Base-by-base conservation (phyloP, 2,888 invertebrate genomes). In the Euproctis similis region DNA sequence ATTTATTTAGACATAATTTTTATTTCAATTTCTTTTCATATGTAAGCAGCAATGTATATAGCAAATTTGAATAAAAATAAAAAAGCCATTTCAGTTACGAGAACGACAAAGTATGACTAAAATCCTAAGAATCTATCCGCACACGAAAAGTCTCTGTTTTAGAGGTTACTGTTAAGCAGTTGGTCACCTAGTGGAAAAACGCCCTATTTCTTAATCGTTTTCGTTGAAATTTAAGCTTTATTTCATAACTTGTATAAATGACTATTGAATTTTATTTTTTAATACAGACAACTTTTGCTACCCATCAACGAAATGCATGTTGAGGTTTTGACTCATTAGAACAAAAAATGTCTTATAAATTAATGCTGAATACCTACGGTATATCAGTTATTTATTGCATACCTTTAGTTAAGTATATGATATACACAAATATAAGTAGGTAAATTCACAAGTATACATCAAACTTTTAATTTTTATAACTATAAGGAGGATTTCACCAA, bases 241-340 rank as follows among this genome's bases (percentile, higher is more conserved):
- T 59, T 53, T 58, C 54, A 34, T 54, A 45, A 57, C 36, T 44
- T 53, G n/a, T n/a, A 46, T 60, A 43, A 42, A 42, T 37, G 28
- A 42, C 46, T 55, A 46, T 34, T 51, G 49, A 56, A 57, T 55
- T 51, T n/a, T n/a, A n/a, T n/a, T n/a, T 60, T 50, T 53, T 47
- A 30, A 48, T 43, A n/a, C 52, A 46, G 52, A 52, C 47, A 39
- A 54, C 42, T 53, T 14, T 49, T 58, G 60, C 63, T 69, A 70
- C 42, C 43, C 40, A 56, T 47, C 41, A 45, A 45, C 42, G 49
- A 56, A n/a, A 57, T 65, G 65, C 69, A 64, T 59, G 67, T 54
- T 59, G 46, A 59, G 12, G 58, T 59, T 41, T 46, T 47, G 50
- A 58, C 36, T n/a, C n/a, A n/a, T n/a, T n/a, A n/a, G n/a, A n/a